phyloP scores from a whole-genome alignment of 2,113 vertebrate species.

The Mesembrinibis cayennensis region DNA sequence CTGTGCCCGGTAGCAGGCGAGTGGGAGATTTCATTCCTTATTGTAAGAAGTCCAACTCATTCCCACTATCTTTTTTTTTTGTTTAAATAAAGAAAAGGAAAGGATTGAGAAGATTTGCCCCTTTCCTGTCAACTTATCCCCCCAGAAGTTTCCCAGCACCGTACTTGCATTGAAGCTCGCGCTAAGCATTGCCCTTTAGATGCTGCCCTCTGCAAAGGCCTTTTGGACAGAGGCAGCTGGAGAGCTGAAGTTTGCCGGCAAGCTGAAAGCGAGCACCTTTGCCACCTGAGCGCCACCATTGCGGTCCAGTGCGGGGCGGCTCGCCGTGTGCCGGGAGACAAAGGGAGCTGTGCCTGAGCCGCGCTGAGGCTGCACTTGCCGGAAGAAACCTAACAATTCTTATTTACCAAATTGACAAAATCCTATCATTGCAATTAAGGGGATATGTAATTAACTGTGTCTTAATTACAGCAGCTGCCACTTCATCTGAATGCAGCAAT shows the following conservation, averaged over 20 bases:
- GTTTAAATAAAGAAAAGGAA: background rate
- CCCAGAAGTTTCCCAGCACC: fast-evolving
- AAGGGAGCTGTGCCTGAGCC: background rate
- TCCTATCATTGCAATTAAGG: constrained; percentile 81
- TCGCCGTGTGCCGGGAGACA: background rate
- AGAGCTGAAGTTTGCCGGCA: background rate
- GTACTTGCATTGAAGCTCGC: fast-evolving
- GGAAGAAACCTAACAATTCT: constrained; percentile 76
- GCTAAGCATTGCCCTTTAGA: fast-evolving
- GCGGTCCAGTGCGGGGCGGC: fast-evolving
- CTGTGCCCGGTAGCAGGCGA: background rate
- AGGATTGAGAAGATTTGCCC: background rate
- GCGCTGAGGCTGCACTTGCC: constrained; percentile 11
- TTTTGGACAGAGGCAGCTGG: fast-evolving
- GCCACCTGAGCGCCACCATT: fast-evolving
- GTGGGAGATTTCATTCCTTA: background rate
- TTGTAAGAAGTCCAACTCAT: background rate
- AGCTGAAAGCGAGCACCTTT: fast-evolving
- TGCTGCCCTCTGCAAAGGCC: background rate
- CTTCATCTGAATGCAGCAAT: constrained; percentile 79
- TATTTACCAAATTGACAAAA: constrained; percentile 82
- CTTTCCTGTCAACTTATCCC: background rate
- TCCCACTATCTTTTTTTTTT: background rate
- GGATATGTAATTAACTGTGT: constrained; percentile 80
- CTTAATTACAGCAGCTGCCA: constrained; percentile 83